Evolutionary conservation across 2,888 invertebrate species (phyloP).

Genomic region (Acrobasis consociella): DNA sequence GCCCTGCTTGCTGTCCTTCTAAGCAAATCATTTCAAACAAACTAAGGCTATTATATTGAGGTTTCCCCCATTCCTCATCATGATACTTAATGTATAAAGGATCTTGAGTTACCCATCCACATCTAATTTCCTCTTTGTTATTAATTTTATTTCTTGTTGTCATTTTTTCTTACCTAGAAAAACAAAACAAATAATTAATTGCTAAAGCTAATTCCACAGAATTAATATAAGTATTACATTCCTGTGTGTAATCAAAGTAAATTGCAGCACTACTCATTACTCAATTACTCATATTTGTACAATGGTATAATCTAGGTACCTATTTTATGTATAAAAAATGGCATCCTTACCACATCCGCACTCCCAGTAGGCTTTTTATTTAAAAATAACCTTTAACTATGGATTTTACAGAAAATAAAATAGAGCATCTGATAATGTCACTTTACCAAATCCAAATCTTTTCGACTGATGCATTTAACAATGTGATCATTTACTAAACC

Average conservation of each 20-base stretch:
- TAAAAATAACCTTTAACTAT: too few species aligned
- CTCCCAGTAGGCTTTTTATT: too few species aligned
- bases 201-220: too few species aligned
- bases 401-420: too few species aligned
- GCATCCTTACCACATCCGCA: too few species aligned
- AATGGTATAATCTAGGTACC: too few species aligned
- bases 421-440: too few species aligned
- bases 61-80: conserved; percentile 72
- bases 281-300: too few species aligned
- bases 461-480: conserved; percentile 42
- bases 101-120: conserved; percentile 64
- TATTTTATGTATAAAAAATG: too few species aligned
- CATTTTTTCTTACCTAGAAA: background rate
- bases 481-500: conserved; percentile 69
- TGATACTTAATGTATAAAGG: conserved; percentile 65
- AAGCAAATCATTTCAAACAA: conserved; percentile 74
- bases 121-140: conserved; percentile 38
- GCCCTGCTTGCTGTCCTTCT: conserved; percentile 75
- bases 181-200: background rate
- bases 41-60: conserved; percentile 48
- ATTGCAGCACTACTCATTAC: too few species aligned
- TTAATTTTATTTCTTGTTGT: background rate
- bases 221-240: too few species aligned
- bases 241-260: too few species aligned
- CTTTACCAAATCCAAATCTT: background rate